These are phyloP conservation scores for Cantharis rustica DNA, from an alignment of 2,888 invertebrate species.

Conservation along the genomic window DNA sequence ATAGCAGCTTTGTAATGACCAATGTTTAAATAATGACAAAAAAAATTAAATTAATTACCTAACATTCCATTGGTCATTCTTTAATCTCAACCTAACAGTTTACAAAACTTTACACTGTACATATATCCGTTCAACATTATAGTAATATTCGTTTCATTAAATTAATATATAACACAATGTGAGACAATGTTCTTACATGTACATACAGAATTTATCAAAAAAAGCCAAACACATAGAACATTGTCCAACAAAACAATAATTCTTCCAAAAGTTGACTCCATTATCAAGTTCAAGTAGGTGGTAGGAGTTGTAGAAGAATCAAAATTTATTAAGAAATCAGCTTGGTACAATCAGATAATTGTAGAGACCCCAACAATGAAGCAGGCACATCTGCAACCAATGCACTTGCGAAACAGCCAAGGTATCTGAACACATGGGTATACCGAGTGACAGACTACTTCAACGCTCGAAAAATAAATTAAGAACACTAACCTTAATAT, in stretches of 20 bases:
- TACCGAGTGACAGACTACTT: constrained; percentile 19
- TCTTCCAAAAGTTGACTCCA: constrained; percentile 11
- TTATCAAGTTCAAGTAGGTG: constrained; percentile 43
- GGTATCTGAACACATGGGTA: constrained; percentile 15
- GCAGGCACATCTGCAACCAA: constrained; percentile 43
- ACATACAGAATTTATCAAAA: not conserved
- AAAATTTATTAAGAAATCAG: constrained; percentile 47
- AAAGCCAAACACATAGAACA: constrained; percentile 1
- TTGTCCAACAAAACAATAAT: constrained; percentile 7
- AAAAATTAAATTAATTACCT: not conserved
- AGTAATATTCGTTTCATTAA: not conserved
- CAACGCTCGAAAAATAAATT: constrained; percentile 8
- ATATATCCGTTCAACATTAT: constrained; percentile 27
- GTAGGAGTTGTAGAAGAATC: constrained; percentile 48
- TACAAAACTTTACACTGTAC: constrained; percentile 42
- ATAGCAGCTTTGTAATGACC: not conserved
- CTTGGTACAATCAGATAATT: constrained; percentile 40
- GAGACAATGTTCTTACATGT: constrained; percentile 6
- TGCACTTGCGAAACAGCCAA: constrained; percentile 19
- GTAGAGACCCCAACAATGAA: constrained; percentile 41
- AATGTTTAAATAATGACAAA: not conserved
- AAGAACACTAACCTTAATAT: constrained; percentile 1
- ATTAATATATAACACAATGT: constrained; percentile 6
- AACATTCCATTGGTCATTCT: not conserved
- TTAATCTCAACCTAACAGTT: constrained; percentile 21